A percentile compares a stretch with the other conserved stretches of the same genome.
Conservation (phyloP, 2,888 invertebrate genomes). For the Siphonodentalium dalli region DNA sequence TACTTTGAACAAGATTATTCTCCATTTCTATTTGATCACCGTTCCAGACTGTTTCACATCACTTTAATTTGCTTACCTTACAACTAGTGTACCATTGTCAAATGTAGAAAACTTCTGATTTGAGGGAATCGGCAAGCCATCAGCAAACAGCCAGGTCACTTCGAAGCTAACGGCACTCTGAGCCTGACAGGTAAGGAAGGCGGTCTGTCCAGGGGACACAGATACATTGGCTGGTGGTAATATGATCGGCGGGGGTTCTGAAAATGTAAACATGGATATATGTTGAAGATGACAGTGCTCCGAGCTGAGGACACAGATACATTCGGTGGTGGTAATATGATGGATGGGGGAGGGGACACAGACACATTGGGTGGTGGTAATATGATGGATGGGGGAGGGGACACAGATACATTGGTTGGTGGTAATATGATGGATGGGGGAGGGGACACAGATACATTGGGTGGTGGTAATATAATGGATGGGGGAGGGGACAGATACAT, state of each 20-base stretch:
- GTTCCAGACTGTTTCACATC: no score
- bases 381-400: no score
- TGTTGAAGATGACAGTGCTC: no score
- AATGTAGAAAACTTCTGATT: conserved; percentile 41
- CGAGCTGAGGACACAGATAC: no score
- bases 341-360: no score
- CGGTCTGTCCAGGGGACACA: conserved; percentile 63
- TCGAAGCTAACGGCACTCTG: conserved; percentile 64
- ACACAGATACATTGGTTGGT: conserved; percentile 64
- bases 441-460: no score
- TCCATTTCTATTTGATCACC: no score
- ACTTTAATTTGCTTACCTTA: conserved; percentile 40
- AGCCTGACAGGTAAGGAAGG: conserved; percentile 64
- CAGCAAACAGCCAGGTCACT: conserved; percentile 62
- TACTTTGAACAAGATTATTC: no score
- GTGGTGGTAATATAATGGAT: no score
- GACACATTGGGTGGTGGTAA: no score
- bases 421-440: conserved; percentile 67
- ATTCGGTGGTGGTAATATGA: no score
- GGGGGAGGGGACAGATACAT: no score
- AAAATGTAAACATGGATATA: conserved; percentile 21
- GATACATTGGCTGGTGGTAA: conserved; percentile 64
- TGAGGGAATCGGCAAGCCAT: conserved; percentile 30
- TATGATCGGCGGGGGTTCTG: conserved; percentile 69
- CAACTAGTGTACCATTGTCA: conserved; percentile 64